Evolutionary conservation across 2,888 invertebrate genomes (phyloP).

Genomic region (Crossocerus cetratus): DNA sequence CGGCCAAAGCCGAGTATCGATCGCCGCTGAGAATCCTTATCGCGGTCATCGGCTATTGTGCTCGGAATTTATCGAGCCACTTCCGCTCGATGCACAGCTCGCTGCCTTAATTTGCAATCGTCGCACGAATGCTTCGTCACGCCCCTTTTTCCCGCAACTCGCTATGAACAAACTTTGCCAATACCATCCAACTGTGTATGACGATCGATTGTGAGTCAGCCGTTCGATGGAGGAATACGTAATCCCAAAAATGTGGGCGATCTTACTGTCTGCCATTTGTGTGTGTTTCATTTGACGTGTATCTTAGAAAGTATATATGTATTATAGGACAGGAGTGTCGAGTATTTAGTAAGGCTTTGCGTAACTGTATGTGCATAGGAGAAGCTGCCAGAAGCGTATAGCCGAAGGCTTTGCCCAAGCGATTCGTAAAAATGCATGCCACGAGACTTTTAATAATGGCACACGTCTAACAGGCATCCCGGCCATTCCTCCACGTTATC

Average conservation of each 20-base stretch:
- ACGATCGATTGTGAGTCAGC: no score
- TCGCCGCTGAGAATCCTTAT: constrained; percentile 41
- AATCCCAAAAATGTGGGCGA: neutral
- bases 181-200: no score
- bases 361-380: neutral
- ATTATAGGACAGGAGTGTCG: neutral
- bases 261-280: neutral
- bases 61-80: constrained; percentile 27
- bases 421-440: constrained; percentile 35
- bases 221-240: no score
- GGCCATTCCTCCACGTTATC: neutral
- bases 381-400: neutral
- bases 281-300: neutral
- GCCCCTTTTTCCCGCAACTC: neutral
- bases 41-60: constrained; percentile 36
- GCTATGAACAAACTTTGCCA: neutral
- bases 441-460: constrained; percentile 36
- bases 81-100: constrained; percentile 28
- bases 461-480: neutral
- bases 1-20: constrained; percentile 17
- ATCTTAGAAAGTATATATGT: neutral
- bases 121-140: constrained; percentile 11
- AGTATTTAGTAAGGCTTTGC: no score
- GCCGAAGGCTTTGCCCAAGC: neutral
- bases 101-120: constrained; percentile 27